Evolutionary conservation across 2,797 vertebrate species (phyloP).

Genomic region (Liparis tanakae): DNA sequence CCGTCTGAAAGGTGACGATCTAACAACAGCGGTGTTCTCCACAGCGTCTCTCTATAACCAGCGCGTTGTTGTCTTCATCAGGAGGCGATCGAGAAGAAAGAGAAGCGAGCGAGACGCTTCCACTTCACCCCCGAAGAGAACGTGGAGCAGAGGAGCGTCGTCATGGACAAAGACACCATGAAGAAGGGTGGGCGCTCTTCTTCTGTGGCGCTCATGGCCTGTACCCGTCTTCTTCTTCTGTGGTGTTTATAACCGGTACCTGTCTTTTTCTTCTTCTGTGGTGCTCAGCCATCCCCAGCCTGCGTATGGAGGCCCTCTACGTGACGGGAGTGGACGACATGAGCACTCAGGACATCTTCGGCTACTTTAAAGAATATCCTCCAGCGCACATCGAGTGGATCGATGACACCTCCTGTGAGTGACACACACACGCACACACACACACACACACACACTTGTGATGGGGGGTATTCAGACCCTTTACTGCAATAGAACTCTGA

Average conservation of each 20-base stretch:
- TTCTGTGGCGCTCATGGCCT: not conserved
- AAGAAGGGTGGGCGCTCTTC: constrained; percentile 87
- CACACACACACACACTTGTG: no score
- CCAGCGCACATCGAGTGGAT: constrained; percentile 98
- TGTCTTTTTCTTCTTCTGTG: constrained; percentile 46
- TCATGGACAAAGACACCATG: constrained; percentile 90
- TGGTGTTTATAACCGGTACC: no score
- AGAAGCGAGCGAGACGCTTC: constrained; percentile 94
- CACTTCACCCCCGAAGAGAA: constrained; percentile 91
- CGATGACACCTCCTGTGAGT: constrained; percentile 95
- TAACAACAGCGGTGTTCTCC: no score
- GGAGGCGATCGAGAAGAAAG: constrained; percentile 97
- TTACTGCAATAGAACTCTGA: not conserved
- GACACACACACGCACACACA: not conserved
- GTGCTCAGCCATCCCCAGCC: constrained; percentile 88
- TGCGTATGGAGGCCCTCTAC: constrained; percentile 92
- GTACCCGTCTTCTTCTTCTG: constrained; percentile 6
- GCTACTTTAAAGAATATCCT: constrained; percentile 95
- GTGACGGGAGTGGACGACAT: constrained; percentile 95
- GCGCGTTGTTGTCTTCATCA: constrained; percentile 53
- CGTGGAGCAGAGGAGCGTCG: constrained; percentile 86
- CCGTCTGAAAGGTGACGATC: no score
- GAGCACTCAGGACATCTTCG: constrained; percentile 97
- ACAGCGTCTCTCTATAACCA: no score
- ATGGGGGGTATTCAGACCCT: not conserved